These are phyloP conservation scores for Drosophila miranda DNA, from an alignment of 1,140 invertebrate species.

Conservation along the genomic window DNA sequence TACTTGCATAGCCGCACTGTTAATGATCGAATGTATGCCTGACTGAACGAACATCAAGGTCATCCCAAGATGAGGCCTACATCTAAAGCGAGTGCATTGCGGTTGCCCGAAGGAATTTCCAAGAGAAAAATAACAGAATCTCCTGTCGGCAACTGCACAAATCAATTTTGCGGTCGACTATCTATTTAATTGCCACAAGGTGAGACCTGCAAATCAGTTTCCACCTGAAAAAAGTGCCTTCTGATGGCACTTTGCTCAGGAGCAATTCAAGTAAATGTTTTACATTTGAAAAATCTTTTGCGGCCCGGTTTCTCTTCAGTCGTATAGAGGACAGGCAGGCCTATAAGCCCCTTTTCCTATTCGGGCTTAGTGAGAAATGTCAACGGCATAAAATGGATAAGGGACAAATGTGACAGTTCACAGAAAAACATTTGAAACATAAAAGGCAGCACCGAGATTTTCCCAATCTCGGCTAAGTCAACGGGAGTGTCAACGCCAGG, in stretches of 20 bases:
- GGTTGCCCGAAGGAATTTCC: background rate
- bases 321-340: background rate
- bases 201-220: conserved; percentile 9
- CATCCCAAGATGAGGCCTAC: too few species aligned
- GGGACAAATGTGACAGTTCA: conserved; percentile 75
- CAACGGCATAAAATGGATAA: conserved; percentile 72
- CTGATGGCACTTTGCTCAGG: conserved; percentile 34
- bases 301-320: conserved; percentile 13
- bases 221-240: too few species aligned
- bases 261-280: conserved; percentile 50
- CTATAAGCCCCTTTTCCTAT: conserved; percentile 56
- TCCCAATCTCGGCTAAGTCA: conserved; percentile 60
- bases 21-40: too few species aligned
- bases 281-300: conserved; percentile 41
- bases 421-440: conserved; percentile 62
- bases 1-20: too few species aligned
- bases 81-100: background rate
- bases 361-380: conserved; percentile 73
- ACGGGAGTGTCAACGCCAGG: conserved; percentile 39
- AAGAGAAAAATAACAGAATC: background rate
- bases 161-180: conserved; percentile 29
- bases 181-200: conserved; percentile 47
- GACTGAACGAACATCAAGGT: too few species aligned
- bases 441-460: conserved; percentile 69
- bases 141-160: conserved; percentile 9